Evolutionary conservation across 2,797 vertebrate genomes (phyloP), one percentile per base, ranked within the genome.

Genomic region (Tenualosa thibaudeaui): DNA sequence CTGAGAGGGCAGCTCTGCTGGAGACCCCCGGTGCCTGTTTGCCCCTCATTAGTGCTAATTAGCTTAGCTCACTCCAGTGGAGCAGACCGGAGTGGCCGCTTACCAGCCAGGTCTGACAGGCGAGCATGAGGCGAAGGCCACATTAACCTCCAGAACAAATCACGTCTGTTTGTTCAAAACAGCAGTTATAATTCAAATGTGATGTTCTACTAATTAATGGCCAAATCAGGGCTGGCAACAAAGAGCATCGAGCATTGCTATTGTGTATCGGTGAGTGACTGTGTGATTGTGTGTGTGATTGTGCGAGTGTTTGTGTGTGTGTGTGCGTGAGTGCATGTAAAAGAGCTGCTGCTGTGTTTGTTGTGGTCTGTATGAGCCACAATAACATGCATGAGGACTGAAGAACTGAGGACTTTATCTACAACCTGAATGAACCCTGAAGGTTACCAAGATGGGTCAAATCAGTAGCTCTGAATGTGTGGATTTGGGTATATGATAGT

Each of bases 1-100:
- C 26, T 1, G 65, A 15, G 65, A 75, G 31, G 7, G 51, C 51
- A n/a, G 46, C 53, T 50, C 68, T 24, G 54, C 31, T 78, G 65
- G 68, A 81, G 26, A 51, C 12, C 51, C 51, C 46, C 4, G 68
- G 85, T 54, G 68, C 81, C 81, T 15, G 50, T 83, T 54, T 60
- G 82, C 37, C 82, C 82, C 82, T 83, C 40, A 81, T 86, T 83
- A 86, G n/a, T 68, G 54, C 31, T 86, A 86, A 86, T 86, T 86
- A 86, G 53, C 82, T 83, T 83, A 86, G 51, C 82, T 83, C 78
- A 12, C 56, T 85, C 60, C 43, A 53, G 31, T 54, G 31, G 53
- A 81, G 75, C 8, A 15, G 15, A 58, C 26, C 26, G 1, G 12
- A 17, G 15, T 13, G 58, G 78, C 50, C 65, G 13, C 50, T 68